Conservation (phyloP, 1,140 invertebrate species). For the Bradysia coprophila region DNA sequence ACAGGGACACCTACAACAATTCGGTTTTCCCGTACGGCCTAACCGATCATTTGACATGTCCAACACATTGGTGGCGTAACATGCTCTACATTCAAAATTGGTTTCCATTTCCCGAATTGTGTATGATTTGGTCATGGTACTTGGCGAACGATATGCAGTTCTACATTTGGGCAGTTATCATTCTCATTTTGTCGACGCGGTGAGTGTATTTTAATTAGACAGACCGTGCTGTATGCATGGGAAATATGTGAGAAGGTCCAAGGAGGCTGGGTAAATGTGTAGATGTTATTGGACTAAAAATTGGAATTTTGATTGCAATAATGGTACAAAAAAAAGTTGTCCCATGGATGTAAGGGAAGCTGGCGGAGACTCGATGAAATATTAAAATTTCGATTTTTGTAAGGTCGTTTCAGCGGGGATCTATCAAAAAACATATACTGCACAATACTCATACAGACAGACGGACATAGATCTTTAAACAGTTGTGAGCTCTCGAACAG, state of each 20-base stretch:
- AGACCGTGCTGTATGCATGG: neutral
- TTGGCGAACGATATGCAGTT: constrained; percentile 87
- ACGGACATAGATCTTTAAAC: no score
- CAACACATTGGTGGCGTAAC: constrained; percentile 67
- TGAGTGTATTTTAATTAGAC: constrained; percentile 20
- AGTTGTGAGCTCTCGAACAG: no score
- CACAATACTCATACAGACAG: no score
- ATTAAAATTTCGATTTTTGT: neutral
- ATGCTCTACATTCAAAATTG: constrained; percentile 64
- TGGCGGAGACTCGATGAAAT: no score
- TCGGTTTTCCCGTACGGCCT: constrained; percentile 59
- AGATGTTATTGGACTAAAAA: no score
- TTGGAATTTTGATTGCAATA: neutral
- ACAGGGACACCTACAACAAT: constrained; percentile 25
- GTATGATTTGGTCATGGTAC: constrained; percentile 82
- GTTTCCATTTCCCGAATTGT: constrained; percentile 59
- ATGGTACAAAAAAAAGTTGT: neutral
- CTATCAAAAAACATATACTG: no score
- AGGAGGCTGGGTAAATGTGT: neutral
- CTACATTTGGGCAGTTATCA: constrained; percentile 50
- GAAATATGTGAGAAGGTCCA: neutral
- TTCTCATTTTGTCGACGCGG: constrained; percentile 57
- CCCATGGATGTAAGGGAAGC: no score
- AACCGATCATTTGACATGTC: constrained; percentile 53
- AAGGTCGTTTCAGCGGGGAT: no score